Conservation (phyloP, 2,797 vertebrate genomes). For the Galaxias olidus region DNA sequence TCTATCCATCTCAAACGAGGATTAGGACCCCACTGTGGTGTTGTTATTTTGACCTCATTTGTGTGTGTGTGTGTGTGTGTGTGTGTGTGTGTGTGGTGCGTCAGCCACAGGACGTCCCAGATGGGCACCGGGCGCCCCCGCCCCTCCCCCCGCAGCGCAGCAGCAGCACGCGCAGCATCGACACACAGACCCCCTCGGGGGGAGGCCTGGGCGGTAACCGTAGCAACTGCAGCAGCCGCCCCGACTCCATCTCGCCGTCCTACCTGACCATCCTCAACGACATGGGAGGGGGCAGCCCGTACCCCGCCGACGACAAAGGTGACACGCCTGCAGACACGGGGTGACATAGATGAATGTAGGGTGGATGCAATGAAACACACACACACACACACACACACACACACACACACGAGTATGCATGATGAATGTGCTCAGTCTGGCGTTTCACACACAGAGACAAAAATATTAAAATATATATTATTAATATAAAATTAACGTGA, state of each 20-base stretch:
- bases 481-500: too few species aligned
- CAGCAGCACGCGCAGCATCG: conserved; percentile 96
- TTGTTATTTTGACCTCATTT: conserved; percentile 47
- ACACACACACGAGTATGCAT: too few species aligned
- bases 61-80: background rate
- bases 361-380: conserved; percentile 1
- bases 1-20: background rate
- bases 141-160: conserved; percentile 84
- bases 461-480: too few species aligned
- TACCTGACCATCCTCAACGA: conserved; percentile 94
- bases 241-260: conserved; percentile 93
- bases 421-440: too few species aligned
- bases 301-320: conserved; percentile 91
- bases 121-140: conserved; percentile 87
- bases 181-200: conserved; percentile 94
- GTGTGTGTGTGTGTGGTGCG: conserved; percentile 22
- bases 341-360: background rate
- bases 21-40: conserved; percentile 16
- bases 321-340: conserved; percentile 25
- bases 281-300: conserved; percentile 86
- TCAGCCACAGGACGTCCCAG: conserved; percentile 96
- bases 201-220: conserved; percentile 84
- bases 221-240: conserved; percentile 95
- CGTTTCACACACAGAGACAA: too few species aligned
- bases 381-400: background rate